Base-by-base conservation (phyloP, 2,113 vertebrate genomes). In the Antennarius striatus region DNA sequence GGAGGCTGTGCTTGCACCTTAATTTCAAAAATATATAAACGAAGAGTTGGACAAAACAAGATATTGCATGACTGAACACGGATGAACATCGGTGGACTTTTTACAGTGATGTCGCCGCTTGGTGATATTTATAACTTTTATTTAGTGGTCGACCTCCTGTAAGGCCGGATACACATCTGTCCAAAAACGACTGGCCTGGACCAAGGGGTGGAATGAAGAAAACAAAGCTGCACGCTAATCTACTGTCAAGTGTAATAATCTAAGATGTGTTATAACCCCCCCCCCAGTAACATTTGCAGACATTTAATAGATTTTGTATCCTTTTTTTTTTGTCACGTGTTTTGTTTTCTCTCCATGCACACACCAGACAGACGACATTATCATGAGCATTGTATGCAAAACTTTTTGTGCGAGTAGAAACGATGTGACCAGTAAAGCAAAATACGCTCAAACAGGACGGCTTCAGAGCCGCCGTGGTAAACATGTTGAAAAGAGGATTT, bases 11-110 rank as follows among this genome's bases (percentile, higher is more conserved):
- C 95, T 96, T 96, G 93, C 92, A 88, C 93, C 85, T 59, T 55
- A 84, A 86, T 93, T 88, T 92, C 78, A 92, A 95, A 95, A 92
- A 90, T 94, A 96, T 90, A 90, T 92, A 90, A 96, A 96, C 90
- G 90, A 68, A 90, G 93, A 92, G 91, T 86, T 79, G 49, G 66
- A 89, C 92, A 86, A 55, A 86, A 90, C 91, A 91, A 89, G 90
- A 91, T 95, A 85, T 92, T 84, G 81, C 85, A 46, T 84, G 90
- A 90, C 87, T 88, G 86, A 89, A 88, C 75, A 80, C 71, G 80
- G 58, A 81, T 22, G 30, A 54, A 75, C 40, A 4, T 53, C 56
- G 28, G 14, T 12, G 10, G 43, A 9, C 69, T 49, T 76, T 77
- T 91, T 84, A 87, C 88, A 90, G 84, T 12, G 90, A 93, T 84